These are phyloP conservation scores for Drosophila anomelani DNA, from an alignment of 2,888 invertebrate genomes.

Conservation along the genomic window DNA sequence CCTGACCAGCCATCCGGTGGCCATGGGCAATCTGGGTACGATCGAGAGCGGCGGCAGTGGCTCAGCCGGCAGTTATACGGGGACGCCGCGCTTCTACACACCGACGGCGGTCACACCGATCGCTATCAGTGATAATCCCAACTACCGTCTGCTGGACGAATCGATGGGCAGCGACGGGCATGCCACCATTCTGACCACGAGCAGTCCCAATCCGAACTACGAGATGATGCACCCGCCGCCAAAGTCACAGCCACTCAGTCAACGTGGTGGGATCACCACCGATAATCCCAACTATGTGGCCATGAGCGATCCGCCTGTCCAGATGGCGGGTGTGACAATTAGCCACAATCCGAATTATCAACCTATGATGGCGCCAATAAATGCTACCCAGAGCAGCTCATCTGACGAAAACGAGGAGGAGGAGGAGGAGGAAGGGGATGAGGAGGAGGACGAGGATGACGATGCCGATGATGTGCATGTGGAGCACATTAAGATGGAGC, in stretches of 20 bases:
- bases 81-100: conserved; percentile 75
- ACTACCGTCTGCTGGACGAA: conserved; percentile 80
- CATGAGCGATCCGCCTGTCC: conserved; percentile 66
- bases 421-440: conserved; percentile 53
- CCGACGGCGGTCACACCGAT: conserved; percentile 59
- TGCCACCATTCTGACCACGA: conserved; percentile 53
- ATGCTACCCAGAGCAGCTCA: conserved; percentile 47
- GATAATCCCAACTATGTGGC: conserved; percentile 73
- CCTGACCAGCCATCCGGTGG: conserved; percentile 69
- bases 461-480: conserved; percentile 62
- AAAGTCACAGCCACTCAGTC: neutral
- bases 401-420: conserved; percentile 50
- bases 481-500: conserved; percentile 79
- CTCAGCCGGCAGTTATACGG: conserved; percentile 77
- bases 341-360: conserved; percentile 76
- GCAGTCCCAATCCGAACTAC: conserved; percentile 77
- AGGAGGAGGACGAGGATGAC: conserved; percentile 60
- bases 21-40: conserved; percentile 68
- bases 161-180: conserved; percentile 48
- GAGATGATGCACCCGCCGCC: conserved; percentile 69
- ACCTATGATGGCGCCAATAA: conserved; percentile 42
- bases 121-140: conserved; percentile 78
- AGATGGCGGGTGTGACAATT: conserved; percentile 38
- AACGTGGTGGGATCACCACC: conserved; percentile 19
- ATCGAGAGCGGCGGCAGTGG: conserved; percentile 80